Evolutionary conservation across 2,113 vertebrate genomes (phyloP), one percentile per base, ranked within the genome.

Genomic region (Labrus mixtus): DNA sequence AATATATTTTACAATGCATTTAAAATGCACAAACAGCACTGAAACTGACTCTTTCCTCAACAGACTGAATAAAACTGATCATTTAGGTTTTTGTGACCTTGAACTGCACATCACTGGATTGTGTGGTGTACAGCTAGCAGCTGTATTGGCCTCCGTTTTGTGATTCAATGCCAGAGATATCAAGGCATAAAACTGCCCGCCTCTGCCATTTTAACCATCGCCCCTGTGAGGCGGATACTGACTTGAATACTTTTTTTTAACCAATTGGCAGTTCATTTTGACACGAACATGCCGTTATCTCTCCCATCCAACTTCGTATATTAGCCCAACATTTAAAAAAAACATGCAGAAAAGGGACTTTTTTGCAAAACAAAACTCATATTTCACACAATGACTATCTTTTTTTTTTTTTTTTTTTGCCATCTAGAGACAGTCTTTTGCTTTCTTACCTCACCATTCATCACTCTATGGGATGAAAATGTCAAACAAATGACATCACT

Each of bases 401-500:
- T 36, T 72, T 79, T 76, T 69, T 62, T 58, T 67, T 85, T 62
- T 48, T 66, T 72, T 76, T 61, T 73, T 83, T 75, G 39, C 83
- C 63, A 79, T 83, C 86, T 79, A 76, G 48, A 77, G 68, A 33
- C 29, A 33, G 29, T 33, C 29, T 33, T 33, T 33, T 33, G 29
- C 29, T 6, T 33, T 79, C 58, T 63, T 53, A 45, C 71, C 85
- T 82, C 41, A 67, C 63, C 88, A 91, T 89, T 88, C 50, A 87
- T 91, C 89, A 88, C 81, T 82, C 69, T 50, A 64, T 60, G 64
- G 39, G 81, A 89, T 83, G 82, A 84, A 91, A 92, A 92, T 91
- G 89, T 92, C 90, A 92, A 90, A 87, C 76, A 79, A 86, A 90
- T 88, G 87, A 92, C 81, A 92, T 89, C 87, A 85, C 80, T 62